Conservation (phyloP, 2,888 invertebrate genomes). For the Bombylius discolor region DNA sequence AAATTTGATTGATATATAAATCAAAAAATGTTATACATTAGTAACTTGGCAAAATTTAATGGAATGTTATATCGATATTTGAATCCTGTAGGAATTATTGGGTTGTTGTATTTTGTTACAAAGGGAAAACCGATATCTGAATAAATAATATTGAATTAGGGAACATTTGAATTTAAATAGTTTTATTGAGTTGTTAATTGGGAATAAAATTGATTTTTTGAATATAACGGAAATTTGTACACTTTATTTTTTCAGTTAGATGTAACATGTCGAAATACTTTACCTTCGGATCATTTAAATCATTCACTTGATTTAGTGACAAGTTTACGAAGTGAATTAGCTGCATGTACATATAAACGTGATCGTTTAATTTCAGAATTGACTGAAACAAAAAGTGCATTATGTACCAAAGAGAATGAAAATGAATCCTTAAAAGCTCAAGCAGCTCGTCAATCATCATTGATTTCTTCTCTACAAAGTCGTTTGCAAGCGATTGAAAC, state of each 20-base stretch:
- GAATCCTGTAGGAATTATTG: no score
- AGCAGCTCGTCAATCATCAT: slow-evolving; percentile 66
- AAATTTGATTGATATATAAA: no score
- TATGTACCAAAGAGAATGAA: slow-evolving; percentile 61
- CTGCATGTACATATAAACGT: slow-evolving; percentile 70
- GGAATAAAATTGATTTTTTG: no score
- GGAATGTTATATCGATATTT: no score
- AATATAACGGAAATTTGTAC: no score
- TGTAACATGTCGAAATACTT: slow-evolving; percentile 16
- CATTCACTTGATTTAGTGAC: slow-evolving; percentile 54
- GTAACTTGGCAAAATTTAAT: no score
- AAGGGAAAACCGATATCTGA: no score
- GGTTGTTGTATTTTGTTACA: no score
- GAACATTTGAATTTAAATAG: no score
- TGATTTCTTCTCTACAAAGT: slow-evolving; percentile 66
- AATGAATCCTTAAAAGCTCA: slow-evolving; percentile 73
- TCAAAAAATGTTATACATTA: no score
- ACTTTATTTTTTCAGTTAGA: slow-evolving; percentile 19
- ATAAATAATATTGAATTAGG: no score
- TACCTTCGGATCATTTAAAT: slow-evolving; percentile 15
- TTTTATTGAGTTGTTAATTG: no score
- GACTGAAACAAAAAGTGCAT: slow-evolving; percentile 54
- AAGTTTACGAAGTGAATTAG: slow-evolving; percentile 67
- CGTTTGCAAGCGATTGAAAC: slow-evolving; percentile 69
- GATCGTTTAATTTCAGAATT: slow-evolving; percentile 56